Conservation (phyloP, 2,797 vertebrate species). For the Cuniculus paca region DNA sequence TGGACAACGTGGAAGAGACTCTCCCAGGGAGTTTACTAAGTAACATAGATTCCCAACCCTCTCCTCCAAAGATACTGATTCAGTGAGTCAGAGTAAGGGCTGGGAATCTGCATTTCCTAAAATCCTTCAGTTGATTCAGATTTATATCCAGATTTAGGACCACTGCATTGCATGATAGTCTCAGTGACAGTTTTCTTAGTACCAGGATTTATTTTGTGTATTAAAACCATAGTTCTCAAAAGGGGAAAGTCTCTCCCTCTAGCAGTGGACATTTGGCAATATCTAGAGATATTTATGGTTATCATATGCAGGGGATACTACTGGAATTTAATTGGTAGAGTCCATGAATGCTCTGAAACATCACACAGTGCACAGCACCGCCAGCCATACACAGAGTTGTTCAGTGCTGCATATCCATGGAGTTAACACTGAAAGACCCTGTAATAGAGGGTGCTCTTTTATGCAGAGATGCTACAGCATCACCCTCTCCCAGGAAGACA, state of each 20-base stretch:
- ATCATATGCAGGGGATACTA: background rate
- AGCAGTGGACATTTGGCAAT: background rate
- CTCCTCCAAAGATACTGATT: background rate
- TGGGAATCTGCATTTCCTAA: background rate
- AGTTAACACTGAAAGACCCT: background rate
- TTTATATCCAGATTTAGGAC: background rate
- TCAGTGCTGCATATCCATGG: background rate
- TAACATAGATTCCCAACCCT: background rate
- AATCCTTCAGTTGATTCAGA: background rate
- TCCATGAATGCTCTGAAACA: background rate
- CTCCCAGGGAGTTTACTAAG: background rate
- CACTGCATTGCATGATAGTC: background rate
- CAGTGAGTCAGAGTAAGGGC: background rate
- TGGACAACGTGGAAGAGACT: background rate
- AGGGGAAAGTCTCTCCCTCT: background rate
- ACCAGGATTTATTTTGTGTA: background rate
- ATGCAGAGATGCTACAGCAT: background rate
- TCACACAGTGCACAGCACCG: background rate
- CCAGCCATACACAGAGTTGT: background rate
- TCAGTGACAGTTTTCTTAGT: background rate
- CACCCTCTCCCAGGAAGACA: background rate
- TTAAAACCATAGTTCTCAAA: background rate
- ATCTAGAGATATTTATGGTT: background rate
- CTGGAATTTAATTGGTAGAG: background rate
- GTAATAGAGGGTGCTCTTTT: background rate